Evolutionary conservation across 2,797 vertebrate genomes (phyloP).

Genomic region (Phalloptychus januarius): DNA sequence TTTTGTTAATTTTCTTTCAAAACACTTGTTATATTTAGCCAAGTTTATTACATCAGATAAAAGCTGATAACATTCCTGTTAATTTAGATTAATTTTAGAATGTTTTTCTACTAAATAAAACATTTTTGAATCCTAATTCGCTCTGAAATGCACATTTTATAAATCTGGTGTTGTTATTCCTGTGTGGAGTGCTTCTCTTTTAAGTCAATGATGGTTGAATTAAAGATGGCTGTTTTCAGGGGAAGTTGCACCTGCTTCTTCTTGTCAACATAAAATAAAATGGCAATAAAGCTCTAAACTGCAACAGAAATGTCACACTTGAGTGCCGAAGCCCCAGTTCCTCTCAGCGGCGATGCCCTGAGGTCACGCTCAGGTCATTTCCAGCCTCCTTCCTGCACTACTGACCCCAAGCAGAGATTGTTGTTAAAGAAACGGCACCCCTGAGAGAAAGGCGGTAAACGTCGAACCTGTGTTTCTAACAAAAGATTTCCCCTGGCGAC

Average conservation of each 20-base stretch:
- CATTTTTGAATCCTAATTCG: not conserved
- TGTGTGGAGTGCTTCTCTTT: not conserved
- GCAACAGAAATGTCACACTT: conserved; percentile 63
- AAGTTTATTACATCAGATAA: too few relatives aligned
- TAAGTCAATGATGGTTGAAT: not conserved
- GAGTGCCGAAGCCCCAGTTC: conserved; percentile 49
- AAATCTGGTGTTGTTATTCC: conserved; percentile 9
- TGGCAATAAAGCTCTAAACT: conserved; percentile 47
- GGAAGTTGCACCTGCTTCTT: conserved; percentile 20
- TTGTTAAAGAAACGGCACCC: conserved; percentile 58
- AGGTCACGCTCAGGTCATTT: conserved; percentile 63
- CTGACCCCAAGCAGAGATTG: conserved; percentile 53
- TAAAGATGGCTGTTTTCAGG: conserved; percentile 32
- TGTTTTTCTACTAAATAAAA: too few relatives aligned
- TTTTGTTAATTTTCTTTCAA: too few relatives aligned
- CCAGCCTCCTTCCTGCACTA: conserved; percentile 53
- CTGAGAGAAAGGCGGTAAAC: conserved; percentile 63
- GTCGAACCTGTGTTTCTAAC: conserved; percentile 37
- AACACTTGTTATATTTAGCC: too few relatives aligned
- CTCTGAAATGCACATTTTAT: not conserved
- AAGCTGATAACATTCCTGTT: too few relatives aligned
- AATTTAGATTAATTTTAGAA: too few relatives aligned
- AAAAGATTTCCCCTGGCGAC: conserved; percentile 42
- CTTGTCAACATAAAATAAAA: conserved; percentile 33
- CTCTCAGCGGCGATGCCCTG: conserved; percentile 37